These are phyloP conservation scores for Aegypius monachus DNA, from an alignment of 2,113 vertebrate species.

Conservation along the genomic window DNA sequence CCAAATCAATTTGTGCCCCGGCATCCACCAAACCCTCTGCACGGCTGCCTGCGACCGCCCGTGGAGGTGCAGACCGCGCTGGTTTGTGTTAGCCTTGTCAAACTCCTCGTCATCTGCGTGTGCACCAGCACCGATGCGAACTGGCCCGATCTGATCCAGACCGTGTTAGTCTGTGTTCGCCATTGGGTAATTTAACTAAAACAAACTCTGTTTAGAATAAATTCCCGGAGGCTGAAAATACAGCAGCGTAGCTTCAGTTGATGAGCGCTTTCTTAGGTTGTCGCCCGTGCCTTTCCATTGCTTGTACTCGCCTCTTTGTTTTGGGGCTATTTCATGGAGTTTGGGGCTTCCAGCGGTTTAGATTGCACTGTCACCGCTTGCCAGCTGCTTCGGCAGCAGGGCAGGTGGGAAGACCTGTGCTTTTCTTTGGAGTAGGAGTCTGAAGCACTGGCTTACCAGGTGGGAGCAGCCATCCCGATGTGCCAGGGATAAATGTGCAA, in stretches of 20 bases:
- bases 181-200: neutral
- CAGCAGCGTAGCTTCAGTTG: neutral
- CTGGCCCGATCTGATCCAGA: too few relatives aligned
- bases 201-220: neutral
- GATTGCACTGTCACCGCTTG: fast-evolving
- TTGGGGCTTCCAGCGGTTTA: neutral
- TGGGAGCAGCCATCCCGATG: fast-evolving
- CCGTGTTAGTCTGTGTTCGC: neutral
- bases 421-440: neutral
- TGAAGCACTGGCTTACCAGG: neutral
- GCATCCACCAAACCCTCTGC: neutral
- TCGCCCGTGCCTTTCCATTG: neutral
- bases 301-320: neutral
- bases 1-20: neutral
- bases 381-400: neutral
- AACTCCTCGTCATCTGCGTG: neutral
- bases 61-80: fast-evolving
- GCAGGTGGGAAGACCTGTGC: too few relatives aligned
- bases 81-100: fast-evolving
- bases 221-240: neutral
- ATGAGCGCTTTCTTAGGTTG: neutral
- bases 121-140: neutral
- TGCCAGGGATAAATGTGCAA: too few relatives aligned
- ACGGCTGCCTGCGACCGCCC: fast-evolving
- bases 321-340: neutral